Percentiles rank a stretch among this genome's conserved stretches.
Evolutionary conservation across 2,888 invertebrate genomes (phyloP).

Genomic region (Slavum lentiscoides): DNA sequence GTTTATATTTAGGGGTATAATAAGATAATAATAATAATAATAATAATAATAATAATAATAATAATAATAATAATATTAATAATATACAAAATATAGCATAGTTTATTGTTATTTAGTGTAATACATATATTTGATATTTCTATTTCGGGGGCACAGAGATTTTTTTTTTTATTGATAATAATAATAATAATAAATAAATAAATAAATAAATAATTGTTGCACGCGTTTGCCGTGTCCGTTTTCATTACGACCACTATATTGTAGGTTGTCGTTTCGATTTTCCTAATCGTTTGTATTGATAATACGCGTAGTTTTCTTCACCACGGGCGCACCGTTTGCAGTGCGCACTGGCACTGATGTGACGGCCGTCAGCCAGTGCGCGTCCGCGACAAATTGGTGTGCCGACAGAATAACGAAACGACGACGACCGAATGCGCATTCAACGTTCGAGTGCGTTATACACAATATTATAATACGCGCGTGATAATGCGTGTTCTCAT

Average conservation of each 20-base stretch:
- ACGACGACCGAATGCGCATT: background rate
- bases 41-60: no score
- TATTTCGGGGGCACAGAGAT: no score
- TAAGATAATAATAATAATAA: no score
- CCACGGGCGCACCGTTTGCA: slow-evolving; percentile 29
- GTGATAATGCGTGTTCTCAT: background rate
- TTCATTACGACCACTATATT: background rate
- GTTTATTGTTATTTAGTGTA: no score
- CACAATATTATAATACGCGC: background rate
- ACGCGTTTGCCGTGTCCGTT: background rate
- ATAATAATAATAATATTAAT: no score
- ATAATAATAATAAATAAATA: no score
- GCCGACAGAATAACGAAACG: background rate
- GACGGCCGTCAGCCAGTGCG: background rate
- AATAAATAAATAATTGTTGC: background rate
- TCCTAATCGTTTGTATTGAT: background rate
- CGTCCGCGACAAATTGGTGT: slow-evolving; percentile 27
- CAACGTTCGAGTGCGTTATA: background rate
- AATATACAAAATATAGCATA: no score
- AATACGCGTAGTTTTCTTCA: no score
- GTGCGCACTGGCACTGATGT: background rate
- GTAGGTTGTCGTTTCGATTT: background rate
- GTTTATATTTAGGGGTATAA: no score
- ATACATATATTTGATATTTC: no score
- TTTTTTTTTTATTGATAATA: no score